phyloP scores from a whole-genome alignment of 2,888 invertebrate genomes.

The Drosophila heteroneura region DNA sequence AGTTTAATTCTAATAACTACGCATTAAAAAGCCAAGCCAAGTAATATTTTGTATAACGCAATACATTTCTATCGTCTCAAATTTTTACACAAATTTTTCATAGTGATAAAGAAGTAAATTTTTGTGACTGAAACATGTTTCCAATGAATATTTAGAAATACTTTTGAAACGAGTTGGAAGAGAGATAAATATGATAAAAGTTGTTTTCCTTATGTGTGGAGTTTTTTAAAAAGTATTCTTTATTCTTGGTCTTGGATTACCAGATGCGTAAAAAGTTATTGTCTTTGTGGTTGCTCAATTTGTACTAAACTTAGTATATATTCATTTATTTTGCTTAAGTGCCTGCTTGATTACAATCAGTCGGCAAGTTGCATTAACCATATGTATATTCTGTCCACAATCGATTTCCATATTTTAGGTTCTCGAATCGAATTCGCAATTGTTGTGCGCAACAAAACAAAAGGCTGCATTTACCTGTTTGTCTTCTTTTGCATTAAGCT shows the following conservation, averaged over 20 bases:
- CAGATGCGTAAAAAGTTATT: neutral
- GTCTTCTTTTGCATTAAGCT: constrained; percentile 72
- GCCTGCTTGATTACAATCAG: neutral
- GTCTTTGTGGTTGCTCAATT: neutral
- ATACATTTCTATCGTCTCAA: neutral
- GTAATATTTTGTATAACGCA: neutral
- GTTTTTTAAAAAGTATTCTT: neutral
- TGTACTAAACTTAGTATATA: neutral
- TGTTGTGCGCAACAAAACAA: constrained; percentile 27
- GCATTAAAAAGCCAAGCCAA: neutral
- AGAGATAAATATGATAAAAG: neutral
- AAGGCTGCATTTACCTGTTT: constrained; percentile 76
- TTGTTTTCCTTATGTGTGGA: neutral
- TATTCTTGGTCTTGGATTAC: neutral
- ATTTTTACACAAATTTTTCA: neutral
- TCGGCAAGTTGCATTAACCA: constrained; percentile 47
- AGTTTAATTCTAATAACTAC: neutral
- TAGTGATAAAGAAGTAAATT: neutral
- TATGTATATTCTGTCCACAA: constrained; percentile 4
- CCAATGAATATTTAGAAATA: neutral
- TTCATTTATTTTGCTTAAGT: constrained; percentile 1
- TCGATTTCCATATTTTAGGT: constrained; percentile 40
- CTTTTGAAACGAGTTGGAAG: neutral
- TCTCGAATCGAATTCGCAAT: constrained; percentile 21
- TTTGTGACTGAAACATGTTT: neutral